phyloP scores from a whole-genome alignment of 37 sponge, comb jelly and placozoan genomes.

The Sycon ciliatum region DNA sequence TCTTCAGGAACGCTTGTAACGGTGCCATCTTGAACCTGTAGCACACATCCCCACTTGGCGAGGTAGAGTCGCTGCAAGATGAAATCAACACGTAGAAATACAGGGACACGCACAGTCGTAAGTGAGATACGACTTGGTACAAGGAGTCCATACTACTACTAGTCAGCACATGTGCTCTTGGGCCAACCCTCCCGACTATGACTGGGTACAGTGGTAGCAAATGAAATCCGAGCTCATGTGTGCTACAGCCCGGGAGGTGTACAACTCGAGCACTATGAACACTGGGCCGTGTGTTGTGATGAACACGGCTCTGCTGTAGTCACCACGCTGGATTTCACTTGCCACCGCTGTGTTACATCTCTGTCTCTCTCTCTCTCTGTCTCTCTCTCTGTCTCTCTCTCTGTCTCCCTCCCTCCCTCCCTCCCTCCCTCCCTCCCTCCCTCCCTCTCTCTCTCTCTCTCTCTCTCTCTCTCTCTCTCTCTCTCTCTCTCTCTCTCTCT shows the following conservation, averaged over 20 bases:
- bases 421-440: not conserved
- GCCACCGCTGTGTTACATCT: not conserved
- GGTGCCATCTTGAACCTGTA: not conserved
- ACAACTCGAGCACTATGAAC: slow-evolving; percentile 27
- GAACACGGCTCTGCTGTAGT: not conserved
- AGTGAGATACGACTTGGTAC: too few relatives aligned
- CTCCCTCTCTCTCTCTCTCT: slow-evolving; percentile 5
- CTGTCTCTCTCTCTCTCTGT: not conserved
- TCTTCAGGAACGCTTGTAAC: not conserved
- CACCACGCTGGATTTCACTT: not conserved
- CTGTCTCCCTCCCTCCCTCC: slow-evolving; percentile 12
- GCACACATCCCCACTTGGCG: too few relatives aligned
- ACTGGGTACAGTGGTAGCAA: too few relatives aligned
- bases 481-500: too few relatives aligned
- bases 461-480: not conserved
- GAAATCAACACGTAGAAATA: too few relatives aligned
- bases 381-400: not conserved
- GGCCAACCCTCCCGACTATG: too few relatives aligned
- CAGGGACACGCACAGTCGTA: too few relatives aligned
- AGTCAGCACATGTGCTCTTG: too few relatives aligned
- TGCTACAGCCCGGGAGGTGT: too few relatives aligned
- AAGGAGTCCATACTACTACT: too few relatives aligned
- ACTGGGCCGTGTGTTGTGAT: not conserved
- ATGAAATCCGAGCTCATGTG: too few relatives aligned
- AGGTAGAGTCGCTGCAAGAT: too few relatives aligned